Percentiles rank a stretch among this genome's conserved stretches.
phyloP scores from a whole-genome alignment of 2,797 vertebrate genomes.

The Platalea minor region DNA sequence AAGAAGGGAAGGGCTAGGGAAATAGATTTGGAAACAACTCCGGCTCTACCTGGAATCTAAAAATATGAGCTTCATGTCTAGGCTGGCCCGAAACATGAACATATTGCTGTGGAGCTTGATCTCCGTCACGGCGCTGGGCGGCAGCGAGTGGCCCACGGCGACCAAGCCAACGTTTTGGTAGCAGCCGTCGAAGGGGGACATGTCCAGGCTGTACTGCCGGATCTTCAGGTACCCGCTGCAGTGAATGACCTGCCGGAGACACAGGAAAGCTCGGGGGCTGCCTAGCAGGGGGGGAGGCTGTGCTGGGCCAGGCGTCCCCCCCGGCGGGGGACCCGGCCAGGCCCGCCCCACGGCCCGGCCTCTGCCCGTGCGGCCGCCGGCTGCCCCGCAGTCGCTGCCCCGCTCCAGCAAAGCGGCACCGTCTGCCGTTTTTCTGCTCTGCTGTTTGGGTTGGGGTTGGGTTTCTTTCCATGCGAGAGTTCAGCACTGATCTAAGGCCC shows the following conservation, averaged over 20 bases:
- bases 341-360: fast-evolving
- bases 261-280: not conserved
- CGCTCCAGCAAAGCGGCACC: not conserved
- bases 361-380: not conserved
- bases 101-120: conserved; percentile 99
- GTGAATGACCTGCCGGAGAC: conserved; percentile 88
- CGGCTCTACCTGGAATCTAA: conserved; percentile 90
- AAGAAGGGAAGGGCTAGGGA: not conserved
- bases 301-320: not conserved
- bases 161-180: conserved; percentile 98
- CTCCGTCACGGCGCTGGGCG: conserved; percentile 95
- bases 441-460: not conserved
- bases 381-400: not conserved
- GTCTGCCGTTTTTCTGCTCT: not conserved
- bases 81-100: conserved; percentile 98
- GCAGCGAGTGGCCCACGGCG: conserved; percentile 95
- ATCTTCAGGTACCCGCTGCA: conserved; percentile 99
- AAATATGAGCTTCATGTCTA: conserved; percentile 99
- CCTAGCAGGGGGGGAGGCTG: too few species aligned
- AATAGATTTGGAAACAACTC: not conserved
- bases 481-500: not conserved
- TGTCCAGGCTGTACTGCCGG: conserved; percentile 96
- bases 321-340: fast-evolving
- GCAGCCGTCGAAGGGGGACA: conserved; percentile 97
- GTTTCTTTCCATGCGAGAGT: not conserved